Evolutionary conservation across 2,888 invertebrate species (phyloP).

Genomic region (Metopia argyrocephala): DNA sequence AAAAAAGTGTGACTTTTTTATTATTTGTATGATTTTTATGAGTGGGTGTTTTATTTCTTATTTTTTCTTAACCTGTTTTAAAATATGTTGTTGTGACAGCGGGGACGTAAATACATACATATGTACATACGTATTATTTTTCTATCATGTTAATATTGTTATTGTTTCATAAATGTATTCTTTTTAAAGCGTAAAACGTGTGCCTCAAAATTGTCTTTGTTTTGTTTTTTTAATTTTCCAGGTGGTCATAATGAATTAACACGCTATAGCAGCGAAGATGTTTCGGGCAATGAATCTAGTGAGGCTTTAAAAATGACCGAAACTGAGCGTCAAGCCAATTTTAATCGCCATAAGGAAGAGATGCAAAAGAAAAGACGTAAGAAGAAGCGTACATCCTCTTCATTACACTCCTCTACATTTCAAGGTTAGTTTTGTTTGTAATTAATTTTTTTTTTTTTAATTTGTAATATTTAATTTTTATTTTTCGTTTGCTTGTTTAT

Average conservation of each 20-base stretch:
- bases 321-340: slow-evolving; percentile 80
- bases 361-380: slow-evolving; percentile 91
- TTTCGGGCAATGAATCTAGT: slow-evolving; percentile 78
- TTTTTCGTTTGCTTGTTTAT: slow-evolving; percentile 65
- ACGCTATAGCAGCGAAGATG: slow-evolving; percentile 78
- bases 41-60: no score
- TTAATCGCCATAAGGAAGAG: slow-evolving; percentile 90
- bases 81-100: no score
- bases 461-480: no score
- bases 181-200: no score
- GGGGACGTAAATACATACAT: no score
- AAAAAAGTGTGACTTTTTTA: background rate
- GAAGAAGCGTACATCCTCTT: slow-evolving; percentile 94
- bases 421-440: slow-evolving; percentile 83
- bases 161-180: no score
- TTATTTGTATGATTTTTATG: no score
- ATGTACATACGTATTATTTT: no score
- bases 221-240: no score
- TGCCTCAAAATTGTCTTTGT: no score
- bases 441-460: background rate
- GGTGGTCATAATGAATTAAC: slow-evolving; percentile 76
- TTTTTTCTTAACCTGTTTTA: no score
- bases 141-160: no score
- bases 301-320: slow-evolving; percentile 78
- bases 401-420: slow-evolving; percentile 93